Conservation (phyloP, 2,888 invertebrate species). For the Chloromyia formosa region DNA sequence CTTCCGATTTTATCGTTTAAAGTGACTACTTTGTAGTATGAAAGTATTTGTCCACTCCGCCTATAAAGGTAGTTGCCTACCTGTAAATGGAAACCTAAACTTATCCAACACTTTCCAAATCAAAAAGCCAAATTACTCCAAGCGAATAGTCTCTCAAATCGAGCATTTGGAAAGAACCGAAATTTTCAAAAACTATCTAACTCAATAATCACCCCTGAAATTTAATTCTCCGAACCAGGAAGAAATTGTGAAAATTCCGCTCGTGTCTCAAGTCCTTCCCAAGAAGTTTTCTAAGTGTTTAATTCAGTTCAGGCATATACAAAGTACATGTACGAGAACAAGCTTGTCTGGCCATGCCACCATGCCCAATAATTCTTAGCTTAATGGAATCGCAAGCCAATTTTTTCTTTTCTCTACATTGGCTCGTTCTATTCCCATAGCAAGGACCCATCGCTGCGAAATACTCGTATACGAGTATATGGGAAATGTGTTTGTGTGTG, state of each 20-base stretch:
- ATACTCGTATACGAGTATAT: not conserved
- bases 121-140: no score
- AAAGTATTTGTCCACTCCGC: no score
- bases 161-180: not conserved
- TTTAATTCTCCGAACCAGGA: not conserved
- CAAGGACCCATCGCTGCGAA: no score
- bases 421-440: no score
- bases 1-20: no score
- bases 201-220: not conserved
- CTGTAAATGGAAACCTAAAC: no score
- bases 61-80: no score
- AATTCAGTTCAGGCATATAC: not conserved
- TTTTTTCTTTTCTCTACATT: constrained; percentile 18
- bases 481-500: not conserved
- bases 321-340: constrained; percentile 8
- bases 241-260: no score
- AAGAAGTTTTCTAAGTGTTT: constrained; percentile 16
- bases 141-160: no score
- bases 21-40: no score
- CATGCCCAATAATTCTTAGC: constrained; percentile 27
- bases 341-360: not conserved
- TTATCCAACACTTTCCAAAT: no score
- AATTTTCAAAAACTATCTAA: constrained; percentile 6
- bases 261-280: not conserved
- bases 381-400: constrained; percentile 34